phyloP scores from a whole-genome alignment of 23 tunicate genomes.

The Ascidia mentula region DNA sequence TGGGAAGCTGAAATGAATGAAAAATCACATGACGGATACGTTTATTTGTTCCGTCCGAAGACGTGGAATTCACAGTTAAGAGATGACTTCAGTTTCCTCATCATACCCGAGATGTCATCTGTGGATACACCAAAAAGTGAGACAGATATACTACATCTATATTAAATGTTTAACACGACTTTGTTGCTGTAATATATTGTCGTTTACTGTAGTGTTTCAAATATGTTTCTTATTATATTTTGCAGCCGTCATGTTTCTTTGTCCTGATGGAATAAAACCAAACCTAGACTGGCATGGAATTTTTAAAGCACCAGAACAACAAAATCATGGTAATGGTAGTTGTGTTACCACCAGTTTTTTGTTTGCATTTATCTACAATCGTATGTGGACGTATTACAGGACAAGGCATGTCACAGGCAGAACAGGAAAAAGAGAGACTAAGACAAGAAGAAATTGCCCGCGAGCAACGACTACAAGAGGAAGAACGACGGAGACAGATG shows the following conservation, averaged over 20 bases:
- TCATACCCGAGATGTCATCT: slow-evolving; percentile 64
- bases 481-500: slow-evolving; percentile 46
- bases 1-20: slow-evolving; percentile 65
- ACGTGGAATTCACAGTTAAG: slow-evolving; percentile 67
- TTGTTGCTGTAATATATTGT: not conserved
- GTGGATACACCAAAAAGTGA: slow-evolving; percentile 60
- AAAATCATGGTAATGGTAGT: slow-evolving; percentile 7
- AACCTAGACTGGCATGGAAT: slow-evolving; percentile 64
- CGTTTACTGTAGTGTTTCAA: too few relatives aligned
- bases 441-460: slow-evolving; percentile 53
- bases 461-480: slow-evolving; percentile 51
- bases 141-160: too few relatives aligned
- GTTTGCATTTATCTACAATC: not conserved
- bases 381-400: not conserved
- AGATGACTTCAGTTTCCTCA: slow-evolving; percentile 72
- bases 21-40: slow-evolving; percentile 71
- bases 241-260: slow-evolving; percentile 61
- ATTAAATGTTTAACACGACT: not conserved
- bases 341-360: not conserved
- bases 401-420: not conserved
- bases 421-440: slow-evolving; percentile 35
- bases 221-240: too few relatives aligned
- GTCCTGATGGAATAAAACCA: slow-evolving; percentile 58
- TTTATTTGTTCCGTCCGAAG: slow-evolving; percentile 61
- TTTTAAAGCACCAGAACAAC: slow-evolving; percentile 21